A percentile compares a stretch with the other conserved stretches of the same genome.
Conservation (phyloP, 2,888 invertebrate species). For the Venustoraphidia nigricollis region DNA sequence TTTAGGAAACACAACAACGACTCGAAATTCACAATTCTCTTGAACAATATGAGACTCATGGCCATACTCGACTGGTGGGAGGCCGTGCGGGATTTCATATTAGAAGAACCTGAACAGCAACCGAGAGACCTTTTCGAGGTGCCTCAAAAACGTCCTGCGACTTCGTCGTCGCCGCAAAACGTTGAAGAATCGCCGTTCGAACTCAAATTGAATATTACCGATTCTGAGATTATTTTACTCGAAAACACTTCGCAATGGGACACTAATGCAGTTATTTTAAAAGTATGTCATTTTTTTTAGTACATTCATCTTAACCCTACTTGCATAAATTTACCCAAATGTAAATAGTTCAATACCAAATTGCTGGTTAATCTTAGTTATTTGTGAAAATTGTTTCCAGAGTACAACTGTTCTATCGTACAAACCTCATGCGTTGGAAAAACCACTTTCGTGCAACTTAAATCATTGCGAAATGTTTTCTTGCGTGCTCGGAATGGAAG, state of each 20-base stretch:
- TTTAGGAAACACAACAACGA: conserved; percentile 45
- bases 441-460: conserved; percentile 73
- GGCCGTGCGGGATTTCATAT: conserved; percentile 63
- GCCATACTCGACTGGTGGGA: conserved; percentile 91
- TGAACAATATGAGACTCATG: conserved; percentile 91
- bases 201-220: conserved; percentile 83
- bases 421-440: conserved; percentile 47
- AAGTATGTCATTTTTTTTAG: conserved; percentile 27
- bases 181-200: conserved; percentile 43
- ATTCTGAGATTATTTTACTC: conserved; percentile 88
- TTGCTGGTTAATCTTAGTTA: too few relatives aligned
- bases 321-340: too few relatives aligned
- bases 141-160: conserved; percentile 5
- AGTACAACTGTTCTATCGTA: conserved; percentile 81
- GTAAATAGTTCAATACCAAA: too few relatives aligned
- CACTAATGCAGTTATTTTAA: conserved; percentile 85
- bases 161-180: conserved; percentile 7
- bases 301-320: too few relatives aligned
- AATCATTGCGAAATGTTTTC: conserved; percentile 89
- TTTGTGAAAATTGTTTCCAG: conserved; percentile 21
- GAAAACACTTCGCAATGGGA: conserved; percentile 80
- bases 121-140: conserved; percentile 17
- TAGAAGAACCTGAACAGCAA: conserved; percentile 28
- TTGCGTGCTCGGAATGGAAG: conserved; percentile 73
- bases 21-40: conserved; percentile 68